Conservation (phyloP, 2,888 invertebrate genomes). For the Latheticus oryzae region DNA sequence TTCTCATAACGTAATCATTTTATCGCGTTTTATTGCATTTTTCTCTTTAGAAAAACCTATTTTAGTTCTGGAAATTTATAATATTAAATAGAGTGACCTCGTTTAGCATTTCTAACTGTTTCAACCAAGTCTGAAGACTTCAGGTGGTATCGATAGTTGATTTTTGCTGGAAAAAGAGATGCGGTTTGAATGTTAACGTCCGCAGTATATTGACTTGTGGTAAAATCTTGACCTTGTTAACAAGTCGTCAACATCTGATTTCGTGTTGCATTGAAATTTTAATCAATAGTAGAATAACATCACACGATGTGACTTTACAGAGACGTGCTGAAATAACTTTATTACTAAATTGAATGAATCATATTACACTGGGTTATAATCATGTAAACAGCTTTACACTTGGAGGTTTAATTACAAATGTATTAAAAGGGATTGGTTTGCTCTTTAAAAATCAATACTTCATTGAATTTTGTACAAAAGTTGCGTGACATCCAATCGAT, state of each 20-base stretch:
- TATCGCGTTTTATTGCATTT: too few relatives aligned
- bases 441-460: slow-evolving; percentile 17
- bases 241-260: slow-evolving; percentile 2
- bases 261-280: slow-evolving; percentile 10
- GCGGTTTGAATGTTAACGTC: neutral
- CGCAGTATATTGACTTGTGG: slow-evolving; percentile 6
- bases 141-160: too few relatives aligned
- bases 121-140: too few relatives aligned
- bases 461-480: slow-evolving; percentile 19
- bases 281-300: slow-evolving; percentile 5
- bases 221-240: slow-evolving; percentile 12
- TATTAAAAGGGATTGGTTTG: neutral
- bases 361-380: slow-evolving; percentile 2
- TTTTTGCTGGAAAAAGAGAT: too few relatives aligned
- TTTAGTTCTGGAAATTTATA: too few relatives aligned
- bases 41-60: too few relatives aligned
- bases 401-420: slow-evolving; percentile 14
- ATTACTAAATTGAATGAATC: slow-evolving; percentile 12
- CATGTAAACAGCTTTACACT: slow-evolving; percentile 18
- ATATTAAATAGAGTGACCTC: too few relatives aligned
- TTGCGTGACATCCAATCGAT: slow-evolving; percentile 31
- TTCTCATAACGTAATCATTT: slow-evolving; percentile 10
- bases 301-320: too few relatives aligned
- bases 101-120: too few relatives aligned
- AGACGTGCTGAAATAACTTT: too few relatives aligned